Conservation (phyloP, 2,797 vertebrate species). For the Spatula clypeata region DNA sequence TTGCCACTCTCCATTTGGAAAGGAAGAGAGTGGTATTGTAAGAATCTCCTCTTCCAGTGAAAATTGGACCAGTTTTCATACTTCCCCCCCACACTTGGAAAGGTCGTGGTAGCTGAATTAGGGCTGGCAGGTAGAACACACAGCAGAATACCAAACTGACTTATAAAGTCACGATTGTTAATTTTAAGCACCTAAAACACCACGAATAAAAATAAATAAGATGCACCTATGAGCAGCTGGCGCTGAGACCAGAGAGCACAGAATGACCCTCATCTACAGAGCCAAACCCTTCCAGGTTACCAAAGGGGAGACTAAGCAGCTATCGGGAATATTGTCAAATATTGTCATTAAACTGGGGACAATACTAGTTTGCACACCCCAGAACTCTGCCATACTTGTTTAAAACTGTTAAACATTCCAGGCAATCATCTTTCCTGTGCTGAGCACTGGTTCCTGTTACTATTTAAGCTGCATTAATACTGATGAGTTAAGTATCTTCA, state of each 20-base stretch:
- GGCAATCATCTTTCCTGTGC: not conserved
- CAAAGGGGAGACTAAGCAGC: not conserved
- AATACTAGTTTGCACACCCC: not conserved
- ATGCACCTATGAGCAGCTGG: not conserved
- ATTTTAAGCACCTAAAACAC: not conserved
- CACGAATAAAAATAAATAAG: not conserved
- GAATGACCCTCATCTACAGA: rapidly evolving
- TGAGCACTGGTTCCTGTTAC: not conserved
- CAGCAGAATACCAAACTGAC: not conserved
- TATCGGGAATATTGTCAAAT: not conserved
- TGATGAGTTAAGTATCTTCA: not conserved
- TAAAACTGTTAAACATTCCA: not conserved
- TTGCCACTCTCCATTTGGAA: not conserved
- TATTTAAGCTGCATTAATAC: not conserved
- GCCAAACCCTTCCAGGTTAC: not conserved
- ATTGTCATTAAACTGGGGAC: too few relatives aligned
- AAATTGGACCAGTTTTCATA: not conserved
- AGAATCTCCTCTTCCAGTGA: not conserved
- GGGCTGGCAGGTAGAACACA: rapidly evolving
- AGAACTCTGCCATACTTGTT: not conserved
- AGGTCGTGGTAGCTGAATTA: not conserved
- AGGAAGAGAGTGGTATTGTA: not conserved
- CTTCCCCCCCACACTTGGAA: rapidly evolving
- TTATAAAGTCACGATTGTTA: not conserved
- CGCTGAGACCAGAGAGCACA: not conserved